Evolutionary conservation across 2,113 vertebrate genomes (phyloP).

Genomic region (Fulmarus glacialis): DNA sequence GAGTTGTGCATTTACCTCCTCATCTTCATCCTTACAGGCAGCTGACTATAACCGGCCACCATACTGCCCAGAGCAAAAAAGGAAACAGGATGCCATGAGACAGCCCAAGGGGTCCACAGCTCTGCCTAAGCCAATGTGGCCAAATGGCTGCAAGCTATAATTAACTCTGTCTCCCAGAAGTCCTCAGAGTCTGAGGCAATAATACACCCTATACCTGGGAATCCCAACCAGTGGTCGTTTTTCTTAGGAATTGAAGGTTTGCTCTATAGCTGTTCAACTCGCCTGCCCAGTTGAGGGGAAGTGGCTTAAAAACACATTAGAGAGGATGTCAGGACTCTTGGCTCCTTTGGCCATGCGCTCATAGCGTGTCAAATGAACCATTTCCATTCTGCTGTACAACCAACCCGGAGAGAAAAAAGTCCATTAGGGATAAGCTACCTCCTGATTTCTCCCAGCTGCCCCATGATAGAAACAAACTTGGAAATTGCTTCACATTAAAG

Average conservation of each 20-base stretch:
- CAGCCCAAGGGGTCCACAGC: neutral
- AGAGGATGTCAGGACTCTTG: neutral
- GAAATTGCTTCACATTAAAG: neutral
- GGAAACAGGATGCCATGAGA: neutral
- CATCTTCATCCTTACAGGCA: neutral
- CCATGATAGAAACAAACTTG: neutral
- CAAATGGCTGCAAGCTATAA: neutral
- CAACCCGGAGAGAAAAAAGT: neutral
- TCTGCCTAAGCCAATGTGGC: neutral
- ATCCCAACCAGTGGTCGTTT: neutral
- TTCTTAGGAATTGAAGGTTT: neutral
- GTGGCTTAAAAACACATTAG: neutral
- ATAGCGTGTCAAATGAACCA: neutral
- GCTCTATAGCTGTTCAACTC: neutral
- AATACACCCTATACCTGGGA: neutral
- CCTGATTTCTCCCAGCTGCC: neutral
- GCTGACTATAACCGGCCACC: too few species aligned
- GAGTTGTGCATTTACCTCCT: neutral
- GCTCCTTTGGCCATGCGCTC: neutral
- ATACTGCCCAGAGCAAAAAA: neutral
- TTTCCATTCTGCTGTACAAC: neutral
- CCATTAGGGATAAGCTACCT: neutral
- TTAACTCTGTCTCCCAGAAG: neutral
- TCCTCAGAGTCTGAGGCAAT: neutral
- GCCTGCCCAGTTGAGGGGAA: neutral